These are phyloP conservation scores for Pseudobourletiella spinata DNA, from an alignment of 1,140 invertebrate species.

Conservation along the genomic window DNA sequence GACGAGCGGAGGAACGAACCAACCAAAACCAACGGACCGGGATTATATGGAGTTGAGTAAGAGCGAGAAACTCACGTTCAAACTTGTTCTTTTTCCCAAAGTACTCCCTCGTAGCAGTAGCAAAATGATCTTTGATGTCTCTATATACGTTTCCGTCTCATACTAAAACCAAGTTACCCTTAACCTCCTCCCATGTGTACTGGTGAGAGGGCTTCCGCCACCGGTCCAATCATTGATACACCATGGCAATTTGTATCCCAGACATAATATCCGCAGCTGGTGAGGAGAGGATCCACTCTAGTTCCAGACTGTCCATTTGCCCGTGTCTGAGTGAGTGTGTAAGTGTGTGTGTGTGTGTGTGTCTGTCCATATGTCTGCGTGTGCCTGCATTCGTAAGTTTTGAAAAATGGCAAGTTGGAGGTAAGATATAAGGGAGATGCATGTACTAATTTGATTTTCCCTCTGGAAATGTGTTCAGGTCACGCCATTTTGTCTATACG, in stretches of 20 bases:
- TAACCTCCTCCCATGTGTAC: no score
- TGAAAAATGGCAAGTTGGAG: slow-evolving; percentile 36
- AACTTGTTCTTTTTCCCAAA: no score
- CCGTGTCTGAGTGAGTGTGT: not conserved
- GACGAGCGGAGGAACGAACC: no score
- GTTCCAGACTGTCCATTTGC: not conserved
- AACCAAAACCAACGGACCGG: no score
- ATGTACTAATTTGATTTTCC: slow-evolving; percentile 35
- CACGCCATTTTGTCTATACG: slow-evolving; percentile 31
- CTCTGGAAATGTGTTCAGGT: slow-evolving; percentile 33
- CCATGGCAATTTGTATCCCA: not conserved
- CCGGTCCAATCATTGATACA: not conserved
- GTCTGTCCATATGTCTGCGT: no score
- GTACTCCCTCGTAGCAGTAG: no score
- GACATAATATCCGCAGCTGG: no score
- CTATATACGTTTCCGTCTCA: no score
- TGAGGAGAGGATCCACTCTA: not conserved
- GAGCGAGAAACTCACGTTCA: no score
- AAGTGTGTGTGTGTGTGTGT: not conserved
- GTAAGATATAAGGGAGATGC: slow-evolving; percentile 24
- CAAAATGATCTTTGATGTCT: no score
- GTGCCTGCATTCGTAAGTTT: not conserved
- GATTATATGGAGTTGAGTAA: no score
- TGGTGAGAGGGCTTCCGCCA: not conserved
- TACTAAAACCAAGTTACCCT: no score